A percentile compares a stretch with the other conserved stretches of the same genome.
Evolutionary conservation across 2,888 invertebrate genomes (phyloP).

Genomic region (Neoascia interrupta): DNA sequence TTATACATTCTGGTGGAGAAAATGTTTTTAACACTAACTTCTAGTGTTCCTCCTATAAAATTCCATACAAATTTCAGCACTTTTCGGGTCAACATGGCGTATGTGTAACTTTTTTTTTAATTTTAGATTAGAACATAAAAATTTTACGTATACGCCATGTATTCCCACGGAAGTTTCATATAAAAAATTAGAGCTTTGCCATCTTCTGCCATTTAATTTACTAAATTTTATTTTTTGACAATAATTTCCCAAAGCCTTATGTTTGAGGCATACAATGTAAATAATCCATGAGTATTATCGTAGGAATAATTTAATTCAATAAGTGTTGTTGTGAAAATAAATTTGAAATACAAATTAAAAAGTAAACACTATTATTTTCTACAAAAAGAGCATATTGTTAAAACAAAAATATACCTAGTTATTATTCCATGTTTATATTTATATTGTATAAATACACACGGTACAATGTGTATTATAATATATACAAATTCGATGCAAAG

Average conservation of each 20-base stretch:
- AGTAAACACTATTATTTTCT: conserved; percentile 20
- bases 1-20: too few species aligned
- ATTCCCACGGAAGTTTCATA: too few species aligned
- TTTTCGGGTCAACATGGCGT: too few species aligned
- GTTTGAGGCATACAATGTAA: conserved; percentile 35
- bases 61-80: too few species aligned
- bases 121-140: too few species aligned
- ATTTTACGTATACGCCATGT: too few species aligned
- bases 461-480: conserved; percentile 69
- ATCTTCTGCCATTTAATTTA: too few species aligned
- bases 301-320: conserved; percentile 19
- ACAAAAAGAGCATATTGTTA: conserved; percentile 24
- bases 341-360: background rate
- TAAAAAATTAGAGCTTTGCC: too few species aligned
- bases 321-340: conserved; percentile 37
- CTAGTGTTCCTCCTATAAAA: too few species aligned
- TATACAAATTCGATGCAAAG: conserved; percentile 77
- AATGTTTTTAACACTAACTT: too few species aligned
- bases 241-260: conserved; percentile 31
- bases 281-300: conserved; percentile 14
- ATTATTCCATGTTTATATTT: conserved; percentile 42
- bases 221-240: conserved; percentile 48
- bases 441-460: conserved; percentile 37
- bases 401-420: too few species aligned
- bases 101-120: too few species aligned